Percentiles rank a stretch among this genome's conserved stretches.
These are phyloP conservation scores for Limnodromus scolopaceus DNA, from an alignment of 2,797 vertebrate genomes.

Conservation along the genomic window DNA sequence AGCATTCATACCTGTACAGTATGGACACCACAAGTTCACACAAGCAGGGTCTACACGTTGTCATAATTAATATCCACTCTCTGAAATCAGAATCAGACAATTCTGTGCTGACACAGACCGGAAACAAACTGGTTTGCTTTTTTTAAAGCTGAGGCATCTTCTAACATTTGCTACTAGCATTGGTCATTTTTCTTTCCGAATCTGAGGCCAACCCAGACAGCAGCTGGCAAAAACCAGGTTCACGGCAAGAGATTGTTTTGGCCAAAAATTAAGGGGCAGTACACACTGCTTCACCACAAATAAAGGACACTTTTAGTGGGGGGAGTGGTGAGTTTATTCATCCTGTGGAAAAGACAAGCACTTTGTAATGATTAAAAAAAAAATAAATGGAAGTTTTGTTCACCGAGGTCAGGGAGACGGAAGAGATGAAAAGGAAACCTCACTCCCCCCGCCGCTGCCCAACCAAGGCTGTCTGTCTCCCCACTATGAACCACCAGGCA, in stretches of 20 bases:
- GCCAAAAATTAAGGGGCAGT: not conserved
- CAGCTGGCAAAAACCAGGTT: not conserved
- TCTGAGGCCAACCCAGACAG: not conserved
- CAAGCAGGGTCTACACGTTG: not conserved
- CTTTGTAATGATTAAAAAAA: not conserved
- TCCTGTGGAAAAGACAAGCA: not conserved
- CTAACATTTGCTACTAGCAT: not conserved
- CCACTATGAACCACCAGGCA: accelerated
- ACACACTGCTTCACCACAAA: not conserved
- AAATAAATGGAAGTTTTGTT: not conserved
- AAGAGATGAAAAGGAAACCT: not conserved
- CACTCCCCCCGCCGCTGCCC: not conserved
- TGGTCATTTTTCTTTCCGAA: not conserved
- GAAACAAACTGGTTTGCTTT: not conserved
- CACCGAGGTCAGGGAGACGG: not conserved
- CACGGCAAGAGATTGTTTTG: not conserved
- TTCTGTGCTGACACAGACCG: not conserved
- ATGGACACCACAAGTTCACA: not conserved
- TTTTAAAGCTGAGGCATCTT: not conserved
- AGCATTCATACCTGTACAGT: accelerated
- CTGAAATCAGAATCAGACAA: accelerated
- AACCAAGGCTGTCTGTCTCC: not conserved
- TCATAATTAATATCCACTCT: not conserved
- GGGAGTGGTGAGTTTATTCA: not conserved
- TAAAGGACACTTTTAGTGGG: not conserved